Percentiles rank a stretch among this genome's conserved stretches.
phyloP scores from a whole-genome alignment of 1,140 invertebrate species.

The Drosophila ananassae region DNA sequence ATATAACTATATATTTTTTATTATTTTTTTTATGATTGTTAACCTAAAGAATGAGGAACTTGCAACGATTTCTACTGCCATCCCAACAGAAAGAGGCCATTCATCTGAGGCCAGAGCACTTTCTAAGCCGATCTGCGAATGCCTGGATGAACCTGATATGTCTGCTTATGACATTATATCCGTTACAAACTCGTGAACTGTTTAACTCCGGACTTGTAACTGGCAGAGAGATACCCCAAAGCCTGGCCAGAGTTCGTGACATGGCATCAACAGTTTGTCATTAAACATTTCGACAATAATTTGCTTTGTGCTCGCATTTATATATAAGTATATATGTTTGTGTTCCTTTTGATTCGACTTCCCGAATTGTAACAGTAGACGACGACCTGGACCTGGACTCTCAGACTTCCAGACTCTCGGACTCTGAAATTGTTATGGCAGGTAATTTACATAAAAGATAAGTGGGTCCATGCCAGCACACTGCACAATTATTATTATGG shows the following conservation, averaged over 20 bases:
- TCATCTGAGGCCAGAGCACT: constrained; percentile 8
- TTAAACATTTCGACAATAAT: constrained; percentile 84
- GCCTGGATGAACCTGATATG: constrained; percentile 67
- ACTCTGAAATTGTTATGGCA: constrained; percentile 71
- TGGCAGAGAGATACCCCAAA: constrained; percentile 7
- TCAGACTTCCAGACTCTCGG: background rate
- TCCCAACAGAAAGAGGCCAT: constrained; percentile 14
- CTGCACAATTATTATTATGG: constrained; percentile 73
- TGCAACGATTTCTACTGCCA: background rate
- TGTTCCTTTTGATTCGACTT: constrained; percentile 62
- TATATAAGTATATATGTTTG: constrained; percentile 15
- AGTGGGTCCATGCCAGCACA: constrained; percentile 59
- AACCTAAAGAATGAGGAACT: background rate
- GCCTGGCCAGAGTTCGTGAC: constrained; percentile 73
- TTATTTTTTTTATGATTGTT: no score
- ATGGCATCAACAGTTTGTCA: constrained; percentile 83
- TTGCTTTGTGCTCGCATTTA: constrained; percentile 70
- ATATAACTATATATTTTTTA: no score
- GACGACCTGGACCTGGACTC: constrained; percentile 10
- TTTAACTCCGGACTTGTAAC: constrained; percentile 18
- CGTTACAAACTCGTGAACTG: constrained; percentile 81
- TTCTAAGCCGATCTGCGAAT: constrained; percentile 22
- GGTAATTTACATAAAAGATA: constrained; percentile 80
- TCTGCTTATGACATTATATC: constrained; percentile 56
- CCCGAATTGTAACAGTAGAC: constrained; percentile 69